phyloP scores from a whole-genome alignment of 2,113 vertebrate genomes.

The Oncorhynchus nerka region DNA sequence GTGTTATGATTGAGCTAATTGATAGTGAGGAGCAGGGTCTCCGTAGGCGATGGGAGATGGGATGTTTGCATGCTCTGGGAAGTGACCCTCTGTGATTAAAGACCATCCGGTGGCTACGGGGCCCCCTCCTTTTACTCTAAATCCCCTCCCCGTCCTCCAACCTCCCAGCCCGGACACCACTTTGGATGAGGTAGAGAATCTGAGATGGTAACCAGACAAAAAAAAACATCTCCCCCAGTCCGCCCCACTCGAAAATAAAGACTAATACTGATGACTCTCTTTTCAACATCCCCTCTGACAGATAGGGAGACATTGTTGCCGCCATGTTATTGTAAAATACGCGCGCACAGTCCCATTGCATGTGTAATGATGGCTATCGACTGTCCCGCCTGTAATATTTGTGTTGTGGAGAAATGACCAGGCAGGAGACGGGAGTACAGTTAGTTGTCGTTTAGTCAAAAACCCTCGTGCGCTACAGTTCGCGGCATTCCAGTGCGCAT shows the following conservation, averaged over 20 bases:
- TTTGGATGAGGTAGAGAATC: constrained; percentile 48
- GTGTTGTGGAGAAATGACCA: no score
- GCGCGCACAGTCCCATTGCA: constrained; percentile 27
- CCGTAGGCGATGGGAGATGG: constrained; percentile 61
- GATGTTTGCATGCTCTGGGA: constrained; percentile 82
- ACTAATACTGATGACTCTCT: constrained; percentile 86
- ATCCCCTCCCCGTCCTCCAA: background rate
- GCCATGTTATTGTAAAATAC: constrained; percentile 66
- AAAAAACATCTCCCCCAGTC: background rate
- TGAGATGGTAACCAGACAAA: constrained; percentile 88
- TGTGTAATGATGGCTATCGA: constrained; percentile 83
- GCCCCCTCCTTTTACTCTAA: constrained; percentile 78
- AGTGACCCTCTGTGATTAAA: constrained; percentile 80
- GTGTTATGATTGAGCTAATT: constrained; percentile 43
- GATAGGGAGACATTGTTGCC: constrained; percentile 76
- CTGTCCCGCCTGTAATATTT: constrained; percentile 69
- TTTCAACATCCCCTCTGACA: constrained; percentile 90
- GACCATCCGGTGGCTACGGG: constrained; percentile 66
- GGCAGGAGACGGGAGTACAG: no score
- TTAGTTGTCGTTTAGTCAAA: no score
- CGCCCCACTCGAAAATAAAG: constrained; percentile 73
- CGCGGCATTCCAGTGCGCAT: no score
- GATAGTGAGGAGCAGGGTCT: constrained; percentile 45
- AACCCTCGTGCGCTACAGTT: no score
- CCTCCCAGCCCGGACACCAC: constrained; percentile 26